Base-by-base conservation (phyloP, 2,888 invertebrate species). In the Mesorhabditis spiculigera region DNA sequence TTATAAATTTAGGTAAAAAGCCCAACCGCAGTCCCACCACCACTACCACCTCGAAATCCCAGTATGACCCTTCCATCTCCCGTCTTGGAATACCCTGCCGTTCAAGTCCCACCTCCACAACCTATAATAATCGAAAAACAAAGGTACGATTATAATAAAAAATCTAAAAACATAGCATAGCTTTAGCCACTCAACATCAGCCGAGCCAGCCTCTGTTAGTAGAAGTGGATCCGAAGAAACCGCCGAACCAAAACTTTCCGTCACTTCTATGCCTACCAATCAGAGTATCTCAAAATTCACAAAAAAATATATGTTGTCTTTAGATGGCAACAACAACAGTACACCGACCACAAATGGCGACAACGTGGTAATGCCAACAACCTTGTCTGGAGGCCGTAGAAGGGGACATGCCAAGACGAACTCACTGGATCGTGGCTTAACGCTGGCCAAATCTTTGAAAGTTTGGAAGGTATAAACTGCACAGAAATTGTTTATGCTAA, bases 341-440 rank as follows among this genome's bases (percentile, higher is more conserved):
- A 28, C 28, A 28, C 28, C 28, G 28, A 28, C 28, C 28, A 28
- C 28, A 28, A 28, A 28, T 28, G 28, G 28, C 28, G 28, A 28
- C 28, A 28, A 28, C 28, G 1, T 28, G 28, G 58, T 50, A 13
- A 10, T 13, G n/a, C 58, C 58, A 50, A 50, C 58, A 50, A 10
- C 58, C 10, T 10, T n/a, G 8, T 50, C 58, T 50, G 61, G 16
- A 8, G 79, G 73, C 5, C 75, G 76, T 45, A 72, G 70, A 28
- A 75, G 79, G 16, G 83, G 82, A 41, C 84, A 84, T 66, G 75
- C 74, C 45, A 84, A 84, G 68, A 80, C 82, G 28, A 85, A 81
- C 58, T 83, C 83, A 4, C 69, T 84, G 28, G 84, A 84, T 71
- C 69, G 84, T 50, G 84, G 82, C 28, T 65, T 84, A n/a, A 78